Base-by-base conservation (phyloP, 2,888 invertebrate genomes). In the Eristalis arbustorum region DNA sequence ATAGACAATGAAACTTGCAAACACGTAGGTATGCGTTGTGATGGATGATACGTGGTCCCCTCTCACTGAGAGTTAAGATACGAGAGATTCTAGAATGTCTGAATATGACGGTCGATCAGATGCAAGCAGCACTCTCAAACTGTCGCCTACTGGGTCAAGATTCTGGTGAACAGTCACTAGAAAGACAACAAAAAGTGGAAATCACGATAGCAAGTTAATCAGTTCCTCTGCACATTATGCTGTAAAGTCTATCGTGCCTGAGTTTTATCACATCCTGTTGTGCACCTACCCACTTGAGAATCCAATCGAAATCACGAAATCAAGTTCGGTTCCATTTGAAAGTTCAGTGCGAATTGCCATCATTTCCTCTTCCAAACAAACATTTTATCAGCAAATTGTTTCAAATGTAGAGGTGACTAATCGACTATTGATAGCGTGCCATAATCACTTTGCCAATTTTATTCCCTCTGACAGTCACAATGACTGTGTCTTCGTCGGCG, bases 321-420 rank as follows among this genome's bases (percentile, higher is more conserved):
- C 13, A 13, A 37, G 11, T 37, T 37, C 37, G 37, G 13, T 10
- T 37, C 37, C 37, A 37, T 13, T 37, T 13, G 37, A 37, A 37
- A 37, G 37, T 13, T 13, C 37, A 13, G 13, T 13, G 8, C 37
- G 18, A 18, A 18, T 49, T 49, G 18, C 49, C 49, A 18, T 49
- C 57, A 72, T 67, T 79, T 80, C 31, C 62, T 79, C 42, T 75
- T 74, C n/a, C n/a, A n/a, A n/a, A n/a, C n/a, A n/a, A n/a, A 56
- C 49, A 49, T n/a, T 57, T 73, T 79, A 72, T 75, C 84, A 79
- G 63, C 25, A 75, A 75, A 75, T 76, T 84, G 84, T 76, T 57
- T 76, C 72, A 61, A 68, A 80, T 80, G 59, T 73, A 72, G 76
- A 67, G 59, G 67, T 84, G 84, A 81, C 73, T 81, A 57, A 81